These are phyloP conservation scores for Saccopteryx leptura DNA, from an alignment of 2,113 vertebrate genomes.

Conservation along the genomic window DNA sequence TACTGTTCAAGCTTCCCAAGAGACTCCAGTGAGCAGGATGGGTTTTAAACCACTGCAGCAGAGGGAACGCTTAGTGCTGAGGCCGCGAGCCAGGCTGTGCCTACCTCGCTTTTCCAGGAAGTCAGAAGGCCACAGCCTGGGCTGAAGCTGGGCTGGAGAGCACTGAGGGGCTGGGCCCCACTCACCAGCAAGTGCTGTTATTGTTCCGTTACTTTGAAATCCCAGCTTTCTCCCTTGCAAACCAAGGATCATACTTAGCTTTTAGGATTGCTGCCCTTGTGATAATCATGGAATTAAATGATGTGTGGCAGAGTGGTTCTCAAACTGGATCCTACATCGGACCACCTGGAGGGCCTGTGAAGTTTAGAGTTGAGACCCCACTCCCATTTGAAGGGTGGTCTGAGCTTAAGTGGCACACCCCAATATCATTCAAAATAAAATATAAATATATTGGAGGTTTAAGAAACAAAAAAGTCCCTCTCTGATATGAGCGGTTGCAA, in stretches of 20 bases:
- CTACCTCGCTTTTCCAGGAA: not conserved
- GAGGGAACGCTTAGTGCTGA: not conserved
- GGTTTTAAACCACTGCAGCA: not conserved
- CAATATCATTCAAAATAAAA: too few species aligned
- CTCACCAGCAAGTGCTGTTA: not conserved
- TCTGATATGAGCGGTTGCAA: too few species aligned
- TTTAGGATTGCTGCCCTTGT: not conserved
- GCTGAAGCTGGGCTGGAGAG: not conserved
- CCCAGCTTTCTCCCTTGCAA: not conserved
- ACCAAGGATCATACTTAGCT: not conserved
- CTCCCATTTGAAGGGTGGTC: too few species aligned
- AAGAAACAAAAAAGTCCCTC: too few species aligned
- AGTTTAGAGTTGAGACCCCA: not conserved
- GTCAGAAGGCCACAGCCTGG: not conserved
- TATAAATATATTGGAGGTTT: too few species aligned
- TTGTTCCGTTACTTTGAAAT: not conserved
- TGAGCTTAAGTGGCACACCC: too few species aligned
- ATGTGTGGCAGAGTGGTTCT: not conserved
- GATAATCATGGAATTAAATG: not conserved
- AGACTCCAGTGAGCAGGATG: not conserved
- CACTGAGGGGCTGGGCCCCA: not conserved
- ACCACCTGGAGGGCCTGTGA: not conserved
- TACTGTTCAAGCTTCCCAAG: not conserved
- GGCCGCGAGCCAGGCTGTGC: not conserved
- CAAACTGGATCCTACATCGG: too few species aligned